Conservation (phyloP, 2,797 vertebrate genomes). For the Rousettus madagascariensis region DNA sequence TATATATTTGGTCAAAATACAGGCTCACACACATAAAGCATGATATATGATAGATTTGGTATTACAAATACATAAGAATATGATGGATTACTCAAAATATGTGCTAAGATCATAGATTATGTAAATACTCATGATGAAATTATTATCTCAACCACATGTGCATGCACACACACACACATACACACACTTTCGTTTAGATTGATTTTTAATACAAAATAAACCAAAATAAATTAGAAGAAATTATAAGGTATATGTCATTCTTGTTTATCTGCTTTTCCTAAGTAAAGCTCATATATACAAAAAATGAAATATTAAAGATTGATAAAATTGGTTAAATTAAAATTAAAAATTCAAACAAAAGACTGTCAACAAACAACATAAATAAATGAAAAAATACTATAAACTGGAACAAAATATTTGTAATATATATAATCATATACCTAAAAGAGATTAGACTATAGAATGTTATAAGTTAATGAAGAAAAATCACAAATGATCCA, state of each 20-base stretch:
- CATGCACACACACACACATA: neutral
- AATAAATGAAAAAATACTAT: neutral
- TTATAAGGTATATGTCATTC: neutral
- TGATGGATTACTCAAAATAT: neutral
- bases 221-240: neutral
- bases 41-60: too few species aligned
- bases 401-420: neutral
- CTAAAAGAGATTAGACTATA: neutral
- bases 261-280: neutral
- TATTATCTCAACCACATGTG: neutral
- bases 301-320: neutral
- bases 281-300: neutral
- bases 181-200: neutral
- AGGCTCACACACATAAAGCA: neutral
- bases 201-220: neutral
- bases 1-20: neutral
- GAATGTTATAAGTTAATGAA: neutral
- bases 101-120: neutral
- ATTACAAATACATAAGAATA: neutral
- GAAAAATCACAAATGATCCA: neutral
- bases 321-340: neutral
- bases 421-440: neutral
- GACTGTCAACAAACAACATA: neutral
- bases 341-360: neutral
- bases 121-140: neutral